Percentiles rank a stretch among this genome's conserved stretches.
Conservation (phyloP, 1,140 invertebrate species). For the Coenobita brevimanus region DNA sequence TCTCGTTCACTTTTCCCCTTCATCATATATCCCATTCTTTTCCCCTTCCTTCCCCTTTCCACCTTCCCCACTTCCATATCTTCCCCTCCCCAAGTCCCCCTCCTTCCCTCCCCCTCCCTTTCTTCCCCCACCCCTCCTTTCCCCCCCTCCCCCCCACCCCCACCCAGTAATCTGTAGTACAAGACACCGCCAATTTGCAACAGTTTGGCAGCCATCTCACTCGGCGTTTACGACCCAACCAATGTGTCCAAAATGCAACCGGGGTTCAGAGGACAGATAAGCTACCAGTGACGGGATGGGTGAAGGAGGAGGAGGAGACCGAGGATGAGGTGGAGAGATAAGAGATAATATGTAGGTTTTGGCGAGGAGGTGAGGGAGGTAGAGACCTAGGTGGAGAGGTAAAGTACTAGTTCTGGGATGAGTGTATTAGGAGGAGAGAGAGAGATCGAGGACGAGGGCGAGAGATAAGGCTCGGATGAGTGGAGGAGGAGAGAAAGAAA, state of each 20-base stretch:
- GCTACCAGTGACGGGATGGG: not conserved
- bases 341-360: too few species aligned
- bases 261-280: not conserved
- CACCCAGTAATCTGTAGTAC: conserved; percentile 11
- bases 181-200: conserved; percentile 24
- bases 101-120: not conserved
- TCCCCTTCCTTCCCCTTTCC: too few species aligned
- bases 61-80: not conserved
- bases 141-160: not conserved
- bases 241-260: conserved; percentile 31
- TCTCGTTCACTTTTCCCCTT: too few species aligned
- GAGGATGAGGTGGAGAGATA: not conserved
- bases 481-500: too few species aligned
- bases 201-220: conserved; percentile 7
- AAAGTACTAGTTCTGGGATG: too few species aligned
- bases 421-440: conserved; percentile 16
- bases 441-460: conserved; percentile 5
- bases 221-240: not conserved
- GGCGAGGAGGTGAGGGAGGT: too few species aligned
- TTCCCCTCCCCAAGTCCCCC: not conserved
- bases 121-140: not conserved
- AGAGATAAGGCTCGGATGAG: too few species aligned
- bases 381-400: not conserved
- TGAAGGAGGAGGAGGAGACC: too few species aligned
- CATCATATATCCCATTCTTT: too few species aligned